Evolutionary conservation across 2,113 vertebrate genomes (phyloP).

Genomic region (Orientallactaga bullata): DNA sequence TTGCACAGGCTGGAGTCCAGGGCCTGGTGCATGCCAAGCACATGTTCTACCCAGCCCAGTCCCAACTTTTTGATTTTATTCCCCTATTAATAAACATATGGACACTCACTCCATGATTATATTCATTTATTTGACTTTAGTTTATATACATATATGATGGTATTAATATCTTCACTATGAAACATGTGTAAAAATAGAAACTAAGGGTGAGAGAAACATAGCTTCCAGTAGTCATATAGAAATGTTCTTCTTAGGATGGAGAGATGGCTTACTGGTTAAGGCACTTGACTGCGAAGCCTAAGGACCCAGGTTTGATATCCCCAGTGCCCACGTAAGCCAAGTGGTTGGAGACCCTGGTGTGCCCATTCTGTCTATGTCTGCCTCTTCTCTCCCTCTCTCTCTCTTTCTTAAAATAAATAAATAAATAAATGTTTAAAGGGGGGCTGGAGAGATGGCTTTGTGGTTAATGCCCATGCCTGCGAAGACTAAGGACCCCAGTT

Average conservation of each 20-base stretch:
- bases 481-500: no score
- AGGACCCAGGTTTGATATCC: no score
- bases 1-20: background rate
- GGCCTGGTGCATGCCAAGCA: background rate
- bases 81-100: background rate
- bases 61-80: background rate
- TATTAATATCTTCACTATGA: slow-evolving; percentile 39
- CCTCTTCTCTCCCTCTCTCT: no score
- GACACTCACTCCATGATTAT: background rate
- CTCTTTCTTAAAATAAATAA: no score
- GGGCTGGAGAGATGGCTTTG: no score
- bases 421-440: no score
- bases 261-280: no score
- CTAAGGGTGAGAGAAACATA: background rate
- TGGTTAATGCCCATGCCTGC: no score
- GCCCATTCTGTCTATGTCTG: no score
- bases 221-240: background rate
- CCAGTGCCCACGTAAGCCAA: no score
- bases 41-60: background rate
- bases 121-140: slow-evolving; percentile 34
- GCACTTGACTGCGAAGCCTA: no score
- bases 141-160: background rate
- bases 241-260: background rate
- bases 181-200: slow-evolving; percentile 45
- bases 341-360: no score